Percentiles rank a stretch among this genome's conserved stretches.
These are phyloP conservation scores for Disparrhopalites patrizii DNA, from an alignment of 2,888 invertebrate species.

Conservation along the genomic window DNA sequence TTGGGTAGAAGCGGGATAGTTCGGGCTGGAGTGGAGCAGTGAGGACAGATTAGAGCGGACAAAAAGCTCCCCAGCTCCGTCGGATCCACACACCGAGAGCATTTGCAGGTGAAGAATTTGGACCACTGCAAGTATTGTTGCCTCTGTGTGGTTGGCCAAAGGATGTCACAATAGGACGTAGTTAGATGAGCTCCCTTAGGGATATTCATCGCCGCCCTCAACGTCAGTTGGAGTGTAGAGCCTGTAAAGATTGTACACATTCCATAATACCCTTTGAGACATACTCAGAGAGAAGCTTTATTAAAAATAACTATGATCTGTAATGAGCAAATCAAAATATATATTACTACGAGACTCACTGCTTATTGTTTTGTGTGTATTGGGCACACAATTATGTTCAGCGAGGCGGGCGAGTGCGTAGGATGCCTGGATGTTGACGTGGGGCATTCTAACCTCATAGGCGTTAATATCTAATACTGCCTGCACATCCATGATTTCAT, in stretches of 20 bases:
- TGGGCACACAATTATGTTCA: conserved; percentile 47
- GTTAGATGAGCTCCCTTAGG: conserved; percentile 40
- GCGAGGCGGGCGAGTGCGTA: conserved; percentile 42
- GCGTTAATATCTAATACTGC: conserved; percentile 44
- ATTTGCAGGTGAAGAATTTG: conserved; percentile 46
- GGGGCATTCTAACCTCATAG: conserved; percentile 41
- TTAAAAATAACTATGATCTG: too few relatives aligned
- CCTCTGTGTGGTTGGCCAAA: conserved; percentile 46
- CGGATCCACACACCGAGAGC: conserved; percentile 42
- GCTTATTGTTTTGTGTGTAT: conserved; percentile 41
- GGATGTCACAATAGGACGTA: conserved; percentile 46
- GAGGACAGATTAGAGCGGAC: conserved; percentile 40
- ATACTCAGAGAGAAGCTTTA: too few relatives aligned
- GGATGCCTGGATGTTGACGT: conserved; percentile 38
- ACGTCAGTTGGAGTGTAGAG: conserved; percentile 33
- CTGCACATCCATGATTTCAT: conserved; percentile 38
- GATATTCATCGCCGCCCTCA: conserved; percentile 43
- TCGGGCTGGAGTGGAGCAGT: conserved; percentile 29
- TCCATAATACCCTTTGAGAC: too few relatives aligned
- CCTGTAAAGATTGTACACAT: conserved; percentile 22
- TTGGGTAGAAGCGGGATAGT: neutral
- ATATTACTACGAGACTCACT: too few relatives aligned
- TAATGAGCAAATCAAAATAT: too few relatives aligned
- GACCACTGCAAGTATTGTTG: conserved; percentile 43
- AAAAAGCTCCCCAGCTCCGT: conserved; percentile 43